Base-by-base conservation (phyloP, 2,888 invertebrate species). In the Mallateleia sp. region DNA sequence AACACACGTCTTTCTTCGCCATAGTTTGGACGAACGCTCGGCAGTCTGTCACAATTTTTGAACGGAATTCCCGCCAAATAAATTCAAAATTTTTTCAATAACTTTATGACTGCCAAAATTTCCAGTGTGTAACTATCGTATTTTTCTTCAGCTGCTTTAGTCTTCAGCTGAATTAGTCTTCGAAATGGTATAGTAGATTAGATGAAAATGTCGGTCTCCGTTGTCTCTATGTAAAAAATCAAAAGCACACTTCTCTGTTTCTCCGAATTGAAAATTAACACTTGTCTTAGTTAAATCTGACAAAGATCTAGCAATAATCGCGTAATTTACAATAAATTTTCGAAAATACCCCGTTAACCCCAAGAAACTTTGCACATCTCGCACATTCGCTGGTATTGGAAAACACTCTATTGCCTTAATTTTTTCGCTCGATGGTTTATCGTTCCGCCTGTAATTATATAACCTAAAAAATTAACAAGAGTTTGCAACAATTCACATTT, bases 391-490 rank as follows among this genome's bases (percentile, higher is more conserved):
- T 14, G 82, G 82, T 24, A 20, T 32, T 0, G 75, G 81, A 50
- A 88, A 87, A 11, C 62, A 52, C 18, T 47, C 47, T 14, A 88
- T 75, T 1, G 77, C 84, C 6, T 74, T 22, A 7, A 75, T 66
- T 52, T 88, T 89, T 9, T 47, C 22, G 14, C n/a, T n/a, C 1
- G 87, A 87, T 22, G 88, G 85, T 64, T 64, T 67, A 83, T 71
- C 15, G 42, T 25, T 38, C 75, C 74, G 7, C 69, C 45, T 34
- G 54, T 56, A 5, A 88, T 54, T 28, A 78, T 11, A 62, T 83
- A 62, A 7, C 86, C 83, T 6, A 88, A 54, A 42, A 72, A 89
- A 25, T 81, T 66, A 1, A 89, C 56, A n/a, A 47, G n/a, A 11
- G 45, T 20, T 45, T 86, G 54, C 18, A 86, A 45, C 24, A 88